These are phyloP conservation scores for Cordilura impudica DNA, from an alignment of 2,888 invertebrate species.

Conservation along the genomic window DNA sequence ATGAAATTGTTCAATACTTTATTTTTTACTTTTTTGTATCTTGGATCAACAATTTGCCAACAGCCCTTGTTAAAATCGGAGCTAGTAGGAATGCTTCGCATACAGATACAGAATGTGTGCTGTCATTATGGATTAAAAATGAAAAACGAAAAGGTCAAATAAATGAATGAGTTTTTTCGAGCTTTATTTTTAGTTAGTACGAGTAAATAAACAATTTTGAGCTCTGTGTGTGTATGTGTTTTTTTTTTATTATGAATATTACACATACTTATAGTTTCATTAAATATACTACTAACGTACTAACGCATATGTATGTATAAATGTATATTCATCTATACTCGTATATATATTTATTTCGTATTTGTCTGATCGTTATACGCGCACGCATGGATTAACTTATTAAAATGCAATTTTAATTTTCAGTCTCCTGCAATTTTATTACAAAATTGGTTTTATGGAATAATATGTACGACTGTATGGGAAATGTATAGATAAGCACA, in stretches of 20 bases:
- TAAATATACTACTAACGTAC: too few species aligned
- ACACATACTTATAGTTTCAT: conserved; percentile 53
- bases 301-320: background rate
- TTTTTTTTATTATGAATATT: conserved; percentile 28
- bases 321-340: background rate
- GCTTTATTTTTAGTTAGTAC: conserved; percentile 31
- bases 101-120: background rate
- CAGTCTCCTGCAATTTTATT: conserved; percentile 75
- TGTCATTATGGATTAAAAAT: conserved; percentile 13
- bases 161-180: conserved; percentile 50
- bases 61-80: background rate
- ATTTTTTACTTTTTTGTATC: too few species aligned
- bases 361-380: conserved; percentile 55
- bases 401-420: conserved; percentile 77
- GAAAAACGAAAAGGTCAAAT: conserved; percentile 47
- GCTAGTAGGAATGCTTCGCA: conserved; percentile 5
- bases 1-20: too few species aligned
- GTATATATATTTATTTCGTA: conserved; percentile 19
- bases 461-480: conserved; percentile 66
- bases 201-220: conserved; percentile 56
- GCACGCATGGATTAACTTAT: conserved; percentile 77
- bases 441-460: conserved; percentile 72
- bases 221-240: background rate
- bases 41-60: background rate
- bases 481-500: conserved; percentile 73